A percentile compares a stretch with the other conserved stretches of the same genome.
These are phyloP conservation scores for mouse (Mus musculus) DNA, from an alignment of 2,113 vertebrate genomes.

Conservation along the genomic window DNA sequence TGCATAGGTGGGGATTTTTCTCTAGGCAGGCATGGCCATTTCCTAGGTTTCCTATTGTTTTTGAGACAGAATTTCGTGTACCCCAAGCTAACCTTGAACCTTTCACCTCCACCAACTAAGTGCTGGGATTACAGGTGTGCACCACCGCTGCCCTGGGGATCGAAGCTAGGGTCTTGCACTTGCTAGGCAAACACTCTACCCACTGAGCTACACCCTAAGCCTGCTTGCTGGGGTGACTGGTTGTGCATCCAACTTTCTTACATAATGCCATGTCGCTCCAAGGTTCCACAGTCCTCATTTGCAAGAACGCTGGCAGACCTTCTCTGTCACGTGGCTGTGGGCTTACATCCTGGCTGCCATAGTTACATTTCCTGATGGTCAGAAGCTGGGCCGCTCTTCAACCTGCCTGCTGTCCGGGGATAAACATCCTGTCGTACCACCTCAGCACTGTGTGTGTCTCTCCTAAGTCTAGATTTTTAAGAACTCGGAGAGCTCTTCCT, in stretches of 20 bases:
- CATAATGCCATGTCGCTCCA: not conserved
- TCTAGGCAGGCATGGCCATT: not conserved
- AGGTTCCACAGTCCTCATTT: not conserved
- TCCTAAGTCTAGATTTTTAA: constrained; percentile 16
- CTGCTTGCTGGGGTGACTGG: not conserved
- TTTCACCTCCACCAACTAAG: not conserved
- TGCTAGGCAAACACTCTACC: not conserved
- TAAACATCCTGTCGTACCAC: not conserved
- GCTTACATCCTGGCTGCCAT: not conserved
- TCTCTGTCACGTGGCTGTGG: not conserved
- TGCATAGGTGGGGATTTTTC: not conserved
- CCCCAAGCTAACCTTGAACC: not conserved
- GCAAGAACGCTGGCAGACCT: not conserved
- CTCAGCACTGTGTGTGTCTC: not conserved
- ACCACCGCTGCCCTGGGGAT: not conserved
- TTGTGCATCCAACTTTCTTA: not conserved
- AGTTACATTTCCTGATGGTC: not conserved
- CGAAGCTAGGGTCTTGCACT: not conserved
- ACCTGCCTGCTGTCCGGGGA: not conserved
- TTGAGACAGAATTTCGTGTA: not conserved
- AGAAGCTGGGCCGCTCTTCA: not conserved
- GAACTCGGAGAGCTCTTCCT: not conserved
- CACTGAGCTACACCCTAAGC: not conserved
- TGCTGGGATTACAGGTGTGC: not conserved
- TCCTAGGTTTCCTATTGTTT: not conserved